These are phyloP conservation scores for Oppia nitens DNA, from an alignment of 1,140 invertebrate species.

Conservation along the genomic window DNA sequence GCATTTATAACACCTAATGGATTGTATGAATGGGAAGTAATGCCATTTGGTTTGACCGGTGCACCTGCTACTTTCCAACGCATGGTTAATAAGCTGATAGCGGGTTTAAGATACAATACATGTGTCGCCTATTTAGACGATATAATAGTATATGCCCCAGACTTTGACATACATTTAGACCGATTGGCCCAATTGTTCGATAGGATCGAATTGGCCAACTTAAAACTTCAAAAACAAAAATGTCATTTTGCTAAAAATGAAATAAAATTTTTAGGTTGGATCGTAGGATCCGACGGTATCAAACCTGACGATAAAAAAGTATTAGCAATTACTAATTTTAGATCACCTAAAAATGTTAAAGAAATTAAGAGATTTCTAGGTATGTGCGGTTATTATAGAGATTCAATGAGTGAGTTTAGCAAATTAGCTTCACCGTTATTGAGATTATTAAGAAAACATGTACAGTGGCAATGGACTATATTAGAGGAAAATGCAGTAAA, in stretches of 20 bases:
- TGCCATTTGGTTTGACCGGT: slow-evolving; percentile 14
- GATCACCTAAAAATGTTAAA: slow-evolving; percentile 17
- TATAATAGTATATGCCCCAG: slow-evolving; percentile 11
- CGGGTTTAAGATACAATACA: slow-evolving; percentile 1
- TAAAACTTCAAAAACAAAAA: slow-evolving; percentile 20
- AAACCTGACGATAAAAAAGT: neutral
- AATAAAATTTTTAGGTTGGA: slow-evolving; percentile 16
- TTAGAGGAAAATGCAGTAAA: slow-evolving; percentile 25
- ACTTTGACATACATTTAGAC: slow-evolving; percentile 10
- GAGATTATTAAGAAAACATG: slow-evolving; percentile 29
- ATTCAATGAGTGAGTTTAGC: slow-evolving; percentile 24
- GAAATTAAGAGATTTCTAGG: slow-evolving; percentile 24
- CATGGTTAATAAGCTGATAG: slow-evolving; percentile 10
- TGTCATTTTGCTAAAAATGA: slow-evolving; percentile 13
- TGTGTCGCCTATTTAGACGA: slow-evolving; percentile 15
- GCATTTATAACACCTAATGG: slow-evolving; percentile 20
- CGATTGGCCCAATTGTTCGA: neutral
- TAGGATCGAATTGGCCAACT: neutral
- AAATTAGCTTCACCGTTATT: slow-evolving; percentile 26
- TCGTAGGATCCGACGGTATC: neutral
- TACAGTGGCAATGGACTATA: slow-evolving; percentile 24
- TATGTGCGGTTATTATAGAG: slow-evolving; percentile 24
- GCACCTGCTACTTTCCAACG: slow-evolving; percentile 14
- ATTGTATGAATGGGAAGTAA: slow-evolving; percentile 15
- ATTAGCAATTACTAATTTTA: slow-evolving; percentile 15